These are phyloP conservation scores for Intellagama lesueurii DNA, from an alignment of 2,797 vertebrate species.

Conservation along the genomic window DNA sequence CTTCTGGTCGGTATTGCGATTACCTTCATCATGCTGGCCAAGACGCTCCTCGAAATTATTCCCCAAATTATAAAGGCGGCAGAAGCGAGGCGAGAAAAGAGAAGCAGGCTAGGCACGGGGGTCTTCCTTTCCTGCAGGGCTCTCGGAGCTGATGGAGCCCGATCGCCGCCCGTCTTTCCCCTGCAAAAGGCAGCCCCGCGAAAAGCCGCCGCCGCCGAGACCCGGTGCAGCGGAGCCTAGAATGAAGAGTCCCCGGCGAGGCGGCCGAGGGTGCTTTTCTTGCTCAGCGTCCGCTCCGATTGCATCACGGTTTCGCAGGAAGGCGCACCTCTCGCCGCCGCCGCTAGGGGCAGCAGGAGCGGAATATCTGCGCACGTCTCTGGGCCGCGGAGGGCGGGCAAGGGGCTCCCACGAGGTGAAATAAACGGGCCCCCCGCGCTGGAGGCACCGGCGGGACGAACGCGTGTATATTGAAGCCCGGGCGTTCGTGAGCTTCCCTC, in stretches of 20 bases:
- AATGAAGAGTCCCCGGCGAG: neutral
- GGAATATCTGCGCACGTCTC: neutral
- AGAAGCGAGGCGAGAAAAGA: no score
- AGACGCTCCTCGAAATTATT: accelerated
- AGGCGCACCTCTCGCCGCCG: neutral
- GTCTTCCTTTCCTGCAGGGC: neutral
- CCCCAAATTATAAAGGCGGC: neutral
- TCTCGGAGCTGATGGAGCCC: neutral
- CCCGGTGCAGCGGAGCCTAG: constrained; percentile 10
- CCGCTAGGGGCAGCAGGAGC: constrained; percentile 9
- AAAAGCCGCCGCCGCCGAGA: neutral
- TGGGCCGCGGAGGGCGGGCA: neutral
- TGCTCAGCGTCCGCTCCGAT: constrained; percentile 30
- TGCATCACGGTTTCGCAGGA: constrained; percentile 58
- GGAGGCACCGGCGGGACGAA: no score
- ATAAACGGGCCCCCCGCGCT: no score
- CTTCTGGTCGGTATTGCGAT: no score
- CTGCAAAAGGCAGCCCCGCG: no score
- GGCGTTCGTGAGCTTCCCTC: no score
- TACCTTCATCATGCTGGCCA: constrained; percentile 61
- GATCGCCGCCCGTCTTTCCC: neutral
- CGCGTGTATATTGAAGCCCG: no score
- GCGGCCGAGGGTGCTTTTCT: neutral
- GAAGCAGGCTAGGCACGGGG: no score
- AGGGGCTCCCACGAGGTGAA: no score